Percentiles rank a stretch among this genome's conserved stretches.
Conservation (phyloP, 2,797 vertebrate genomes). For the Austrolebias charrua region DNA sequence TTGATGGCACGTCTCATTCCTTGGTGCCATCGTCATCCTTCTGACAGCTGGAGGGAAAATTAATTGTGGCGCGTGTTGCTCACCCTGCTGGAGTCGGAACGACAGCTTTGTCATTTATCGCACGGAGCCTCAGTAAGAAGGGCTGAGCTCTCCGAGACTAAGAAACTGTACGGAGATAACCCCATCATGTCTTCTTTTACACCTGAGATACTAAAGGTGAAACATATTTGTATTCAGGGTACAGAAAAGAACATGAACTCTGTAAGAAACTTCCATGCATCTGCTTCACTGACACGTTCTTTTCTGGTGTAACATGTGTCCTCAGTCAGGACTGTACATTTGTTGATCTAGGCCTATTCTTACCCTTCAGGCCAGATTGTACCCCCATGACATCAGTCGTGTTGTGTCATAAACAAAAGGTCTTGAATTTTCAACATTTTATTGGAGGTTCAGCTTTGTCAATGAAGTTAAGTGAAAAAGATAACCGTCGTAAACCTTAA, state of each 20-base stretch:
- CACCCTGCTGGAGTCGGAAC: conserved; percentile 42
- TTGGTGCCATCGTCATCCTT: conserved; percentile 51
- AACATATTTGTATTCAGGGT: not conserved
- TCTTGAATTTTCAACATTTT: no score
- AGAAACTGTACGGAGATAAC: conserved; percentile 20
- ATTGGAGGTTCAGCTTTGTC: no score
- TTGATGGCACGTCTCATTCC: conserved; percentile 62
- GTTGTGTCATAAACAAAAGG: no score
- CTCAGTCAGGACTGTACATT: no score
- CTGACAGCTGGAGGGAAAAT: conserved; percentile 43
- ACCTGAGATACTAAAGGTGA: not conserved
- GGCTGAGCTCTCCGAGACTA: conserved; percentile 21
- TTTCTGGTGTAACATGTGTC: no score
- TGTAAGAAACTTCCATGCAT: no score
- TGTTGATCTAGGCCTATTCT: no score
- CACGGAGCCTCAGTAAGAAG: conserved; percentile 32
- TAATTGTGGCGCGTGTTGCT: conserved; percentile 51
- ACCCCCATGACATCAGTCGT: no score
- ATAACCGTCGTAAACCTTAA: no score
- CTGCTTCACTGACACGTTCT: no score
- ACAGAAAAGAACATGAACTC: not conserved
- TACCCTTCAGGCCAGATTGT: no score
- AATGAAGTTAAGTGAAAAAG: no score
- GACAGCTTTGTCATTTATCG: conserved; percentile 51
- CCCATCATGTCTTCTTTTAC: not conserved